Conservation (phyloP, 2,113 vertebrate species). For the Neogobius melanostomus region DNA sequence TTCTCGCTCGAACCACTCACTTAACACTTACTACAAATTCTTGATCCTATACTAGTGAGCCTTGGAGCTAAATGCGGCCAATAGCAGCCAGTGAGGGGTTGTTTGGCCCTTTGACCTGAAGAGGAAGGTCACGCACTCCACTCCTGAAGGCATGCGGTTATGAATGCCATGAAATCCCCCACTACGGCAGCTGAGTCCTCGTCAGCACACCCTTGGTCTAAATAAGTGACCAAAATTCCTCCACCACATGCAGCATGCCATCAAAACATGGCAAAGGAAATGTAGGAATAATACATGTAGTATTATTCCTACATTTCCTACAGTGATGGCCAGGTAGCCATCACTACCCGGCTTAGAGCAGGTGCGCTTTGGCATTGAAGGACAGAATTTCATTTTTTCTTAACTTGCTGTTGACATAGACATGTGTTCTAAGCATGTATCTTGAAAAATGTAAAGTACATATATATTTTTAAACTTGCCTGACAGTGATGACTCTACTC, state of each 20-base stretch:
- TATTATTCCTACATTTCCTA: no score
- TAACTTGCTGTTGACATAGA: not conserved
- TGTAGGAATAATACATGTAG: not conserved
- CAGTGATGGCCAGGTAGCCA: no score
- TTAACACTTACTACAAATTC: not conserved
- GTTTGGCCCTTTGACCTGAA: conserved; percentile 39
- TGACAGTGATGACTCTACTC: conserved; percentile 1
- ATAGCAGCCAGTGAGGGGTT: not conserved
- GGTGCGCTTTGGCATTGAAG: conserved; percentile 2
- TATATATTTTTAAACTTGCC: conserved; percentile 1
- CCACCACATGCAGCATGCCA: not conserved
- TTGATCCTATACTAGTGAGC: not conserved
- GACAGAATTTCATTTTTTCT: not conserved
- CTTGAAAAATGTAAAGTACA: not conserved
- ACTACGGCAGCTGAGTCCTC: conserved; percentile 48
- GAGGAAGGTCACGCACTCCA: conserved; percentile 29
- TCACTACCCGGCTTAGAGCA: not conserved
- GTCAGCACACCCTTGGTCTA: conserved; percentile 29
- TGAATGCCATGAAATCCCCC: conserved; percentile 34
- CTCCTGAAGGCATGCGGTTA: conserved; percentile 35
- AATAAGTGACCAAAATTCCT: not conserved
- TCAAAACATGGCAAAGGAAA: not conserved
- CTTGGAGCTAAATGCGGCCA: not conserved
- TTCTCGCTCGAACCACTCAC: no score
- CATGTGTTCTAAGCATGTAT: not conserved